Percentiles rank a stretch among this genome's conserved stretches.
phyloP scores from a whole-genome alignment of 2,888 invertebrate genomes.

The Elysia crispata region DNA sequence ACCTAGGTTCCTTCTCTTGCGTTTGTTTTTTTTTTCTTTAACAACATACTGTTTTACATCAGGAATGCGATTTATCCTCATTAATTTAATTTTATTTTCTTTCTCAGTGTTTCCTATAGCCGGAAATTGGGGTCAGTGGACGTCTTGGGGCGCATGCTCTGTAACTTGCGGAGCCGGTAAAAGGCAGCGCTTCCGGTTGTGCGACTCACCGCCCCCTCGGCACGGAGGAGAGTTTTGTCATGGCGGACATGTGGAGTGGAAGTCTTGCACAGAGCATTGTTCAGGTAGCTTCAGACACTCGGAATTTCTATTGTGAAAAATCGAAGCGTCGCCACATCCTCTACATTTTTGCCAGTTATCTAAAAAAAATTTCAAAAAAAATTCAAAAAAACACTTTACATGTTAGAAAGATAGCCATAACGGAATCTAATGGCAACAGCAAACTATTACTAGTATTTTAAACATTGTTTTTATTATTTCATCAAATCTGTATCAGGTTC shows the following conservation, averaged over 20 bases:
- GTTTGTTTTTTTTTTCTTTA: no score
- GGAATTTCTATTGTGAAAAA: no score
- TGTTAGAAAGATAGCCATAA: no score
- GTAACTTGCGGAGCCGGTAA: slow-evolving; percentile 88
- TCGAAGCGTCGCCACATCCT: no score
- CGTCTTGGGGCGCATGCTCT: slow-evolving; percentile 88
- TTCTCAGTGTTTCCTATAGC: slow-evolving; percentile 68
- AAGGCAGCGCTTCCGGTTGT: slow-evolving; percentile 89
- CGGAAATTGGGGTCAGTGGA: slow-evolving; percentile 87
- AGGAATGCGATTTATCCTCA: slow-evolving; percentile 5
- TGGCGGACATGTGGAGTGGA: slow-evolving; percentile 65
- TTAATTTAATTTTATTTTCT: neutral
- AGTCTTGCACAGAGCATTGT: slow-evolving; percentile 59
- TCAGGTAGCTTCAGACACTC: slow-evolving; percentile 56
- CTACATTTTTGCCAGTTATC: no score
- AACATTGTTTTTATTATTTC: no score
- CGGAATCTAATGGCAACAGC: no score
- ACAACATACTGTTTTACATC: neutral
- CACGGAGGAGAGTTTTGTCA: slow-evolving; percentile 92
- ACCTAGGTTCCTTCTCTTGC: no score
- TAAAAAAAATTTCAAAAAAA: no score
- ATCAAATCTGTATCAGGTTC: no score
- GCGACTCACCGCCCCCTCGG: slow-evolving; percentile 89
- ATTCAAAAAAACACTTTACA: no score
- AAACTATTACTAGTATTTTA: no score